These are phyloP conservation scores for Eonycteris spelaea DNA, from an alignment of 2,113 vertebrate genomes.

Conservation along the genomic window DNA sequence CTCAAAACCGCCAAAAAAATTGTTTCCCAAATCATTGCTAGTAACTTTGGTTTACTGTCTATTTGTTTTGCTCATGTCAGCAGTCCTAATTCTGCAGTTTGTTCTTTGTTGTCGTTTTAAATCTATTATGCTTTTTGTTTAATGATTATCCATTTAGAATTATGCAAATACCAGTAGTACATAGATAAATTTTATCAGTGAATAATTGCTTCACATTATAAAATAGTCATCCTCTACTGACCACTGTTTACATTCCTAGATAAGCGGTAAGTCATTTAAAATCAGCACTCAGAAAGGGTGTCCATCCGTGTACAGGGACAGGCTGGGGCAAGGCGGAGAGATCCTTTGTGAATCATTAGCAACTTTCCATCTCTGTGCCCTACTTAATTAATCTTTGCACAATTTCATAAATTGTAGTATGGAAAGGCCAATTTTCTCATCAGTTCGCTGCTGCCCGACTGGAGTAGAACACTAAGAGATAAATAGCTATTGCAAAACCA, in stretches of 20 bases:
- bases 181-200: not conserved
- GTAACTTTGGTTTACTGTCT: not conserved
- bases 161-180: not conserved
- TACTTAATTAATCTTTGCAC: not conserved
- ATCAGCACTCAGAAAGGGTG: not conserved
- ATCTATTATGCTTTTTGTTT: not conserved
- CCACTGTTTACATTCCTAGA: not conserved
- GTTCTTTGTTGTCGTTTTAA: not conserved
- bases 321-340: not conserved
- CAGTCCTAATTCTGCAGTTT: not conserved
- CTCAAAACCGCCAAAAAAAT: not conserved
- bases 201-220: not conserved
- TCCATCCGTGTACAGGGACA: not conserved
- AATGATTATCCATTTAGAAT: not conserved
- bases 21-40: not conserved
- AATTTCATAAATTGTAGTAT: not conserved
- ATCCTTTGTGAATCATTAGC: not conserved
- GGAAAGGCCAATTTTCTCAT: constrained; percentile 18
- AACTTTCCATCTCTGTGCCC: not conserved
- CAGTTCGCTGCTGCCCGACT: not conserved
- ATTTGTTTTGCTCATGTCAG: not conserved
- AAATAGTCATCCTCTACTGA: not conserved
- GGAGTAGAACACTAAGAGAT: not conserved
- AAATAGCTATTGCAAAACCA: not conserved
- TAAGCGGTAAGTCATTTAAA: not conserved